Evolutionary conservation across 2,797 vertebrate species (phyloP), one percentile per base, ranked within the genome.

Genomic region (Mormyrus proboscirostris): DNA sequence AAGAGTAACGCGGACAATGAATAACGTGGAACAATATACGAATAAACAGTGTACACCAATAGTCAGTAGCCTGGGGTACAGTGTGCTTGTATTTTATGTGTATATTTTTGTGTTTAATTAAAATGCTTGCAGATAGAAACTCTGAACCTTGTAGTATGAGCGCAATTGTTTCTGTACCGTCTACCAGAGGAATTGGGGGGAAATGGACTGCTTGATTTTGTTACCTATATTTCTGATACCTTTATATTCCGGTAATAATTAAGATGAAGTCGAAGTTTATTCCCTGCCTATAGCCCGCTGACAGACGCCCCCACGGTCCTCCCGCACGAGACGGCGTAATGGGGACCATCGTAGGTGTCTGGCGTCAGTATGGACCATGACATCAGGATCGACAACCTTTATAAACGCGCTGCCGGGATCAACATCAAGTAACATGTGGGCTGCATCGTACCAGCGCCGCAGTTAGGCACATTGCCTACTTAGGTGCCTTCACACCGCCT

Each of bases 361-460:
- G 86, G 69, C 86, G 86, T 88, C 89, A 88, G 33, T n/a, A 50
- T 50, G 29, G 65, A 29, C 38, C 38, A 50, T 90, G 89, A 90
- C 89, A 90, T 90, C 89, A 88, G 86, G 41, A 82, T 12, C 4
- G 38, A n/a, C 2, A 4, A 51, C 69, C n/a, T 50, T 53, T 14
- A 57, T 51, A 79, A n/a, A 73, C 16, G 50, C n/a, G 4, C 22
- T 16, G 16, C 47, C 33, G 47, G 33, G 14, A 12, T 12, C 29
- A 19, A 25, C 62, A 53, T 12, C 19, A 4, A 19, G 50, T 33
- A 12, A 76, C 29, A 51, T 29, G 29, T 10, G 44, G 12, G 59
- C 22, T n/a, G 49, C 50, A 29, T 10, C 50, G 22, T n/a, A 19
- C 38, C 79, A 0, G 79, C 5, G 44, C 44, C 44, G 44, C 79